A percentile compares a stretch with the other conserved stretches of the same genome.
phyloP scores from a whole-genome alignment of 2,888 invertebrate species.

The Aethes cnicana region DNA sequence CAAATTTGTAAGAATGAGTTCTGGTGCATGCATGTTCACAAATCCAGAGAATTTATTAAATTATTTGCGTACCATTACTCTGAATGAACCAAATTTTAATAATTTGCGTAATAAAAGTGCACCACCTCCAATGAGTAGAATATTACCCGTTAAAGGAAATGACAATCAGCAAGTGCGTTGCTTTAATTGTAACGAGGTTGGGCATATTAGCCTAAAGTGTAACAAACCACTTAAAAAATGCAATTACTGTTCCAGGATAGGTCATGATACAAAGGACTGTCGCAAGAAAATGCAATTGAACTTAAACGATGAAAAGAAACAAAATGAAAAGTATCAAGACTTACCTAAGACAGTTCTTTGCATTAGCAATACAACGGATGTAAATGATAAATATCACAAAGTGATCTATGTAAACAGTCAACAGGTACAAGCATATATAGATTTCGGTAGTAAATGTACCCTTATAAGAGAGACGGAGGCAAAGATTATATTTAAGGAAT shows the following conservation, averaged over 20 bases:
- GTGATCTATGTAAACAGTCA: neutral
- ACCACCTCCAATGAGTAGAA: too few relatives aligned
- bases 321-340: neutral
- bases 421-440: neutral
- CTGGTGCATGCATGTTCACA: conserved; percentile 29
- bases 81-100: neutral
- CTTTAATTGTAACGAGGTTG: conserved; percentile 20
- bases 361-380: too few relatives aligned
- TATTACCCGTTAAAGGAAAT: too few relatives aligned
- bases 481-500: neutral
- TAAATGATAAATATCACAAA: too few relatives aligned
- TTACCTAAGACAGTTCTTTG: too few relatives aligned
- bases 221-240: conserved; percentile 25
- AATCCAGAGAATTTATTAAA: conserved; percentile 33
- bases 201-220: conserved; percentile 28
- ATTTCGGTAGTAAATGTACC: conserved; percentile 3
- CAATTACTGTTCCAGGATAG: conserved; percentile 12
- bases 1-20: conserved; percentile 36
- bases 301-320: neutral
- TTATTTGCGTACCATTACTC: conserved; percentile 29
- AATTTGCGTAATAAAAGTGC: neutral
- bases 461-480: neutral
- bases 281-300: neutral
- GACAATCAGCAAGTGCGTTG: too few relatives aligned
- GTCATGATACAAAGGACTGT: conserved; percentile 9